These are phyloP conservation scores for Hybos culiciformis DNA, from an alignment of 2,888 invertebrate genomes.

Conservation along the genomic window DNA sequence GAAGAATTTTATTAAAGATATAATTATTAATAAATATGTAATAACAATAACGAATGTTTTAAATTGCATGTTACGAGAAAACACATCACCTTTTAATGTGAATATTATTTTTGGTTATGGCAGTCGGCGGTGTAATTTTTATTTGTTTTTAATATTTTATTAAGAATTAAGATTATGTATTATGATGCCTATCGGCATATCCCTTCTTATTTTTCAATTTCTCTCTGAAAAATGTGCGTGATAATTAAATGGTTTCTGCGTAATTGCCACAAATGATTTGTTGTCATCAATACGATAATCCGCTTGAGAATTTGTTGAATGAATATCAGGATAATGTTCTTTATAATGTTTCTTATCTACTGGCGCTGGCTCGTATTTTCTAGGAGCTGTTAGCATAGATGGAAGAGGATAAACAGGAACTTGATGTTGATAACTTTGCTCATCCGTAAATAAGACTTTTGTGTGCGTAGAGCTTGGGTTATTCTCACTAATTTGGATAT, in stretches of 20 bases:
- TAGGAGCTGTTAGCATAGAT: conserved; percentile 22
- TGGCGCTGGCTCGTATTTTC: conserved; percentile 17
- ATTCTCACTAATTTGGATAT: conserved; percentile 26
- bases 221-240: too few relatives aligned
- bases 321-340: conserved; percentile 7
- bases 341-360: conserved; percentile 9
- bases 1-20: too few relatives aligned
- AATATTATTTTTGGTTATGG: too few relatives aligned
- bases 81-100: too few relatives aligned
- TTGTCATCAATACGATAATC: conserved; percentile 8
- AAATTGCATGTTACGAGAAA: too few relatives aligned
- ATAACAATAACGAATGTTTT: too few relatives aligned
- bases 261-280: conserved; percentile 18
- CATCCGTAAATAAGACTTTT: conserved; percentile 28
- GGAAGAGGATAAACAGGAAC: conserved; percentile 22
- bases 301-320: conserved; percentile 1
- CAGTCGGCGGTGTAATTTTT: too few relatives aligned
- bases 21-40: too few relatives aligned
- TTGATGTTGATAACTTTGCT: conserved; percentile 20
- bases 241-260: conserved; percentile 30
- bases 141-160: too few relatives aligned
- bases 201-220: too few relatives aligned
- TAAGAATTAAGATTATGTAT: too few relatives aligned
- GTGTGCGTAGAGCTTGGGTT: conserved; percentile 33
- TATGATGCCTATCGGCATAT: too few relatives aligned